Conservation (phyloP, 2,113 vertebrate species). For the Strix uralensis region DNA sequence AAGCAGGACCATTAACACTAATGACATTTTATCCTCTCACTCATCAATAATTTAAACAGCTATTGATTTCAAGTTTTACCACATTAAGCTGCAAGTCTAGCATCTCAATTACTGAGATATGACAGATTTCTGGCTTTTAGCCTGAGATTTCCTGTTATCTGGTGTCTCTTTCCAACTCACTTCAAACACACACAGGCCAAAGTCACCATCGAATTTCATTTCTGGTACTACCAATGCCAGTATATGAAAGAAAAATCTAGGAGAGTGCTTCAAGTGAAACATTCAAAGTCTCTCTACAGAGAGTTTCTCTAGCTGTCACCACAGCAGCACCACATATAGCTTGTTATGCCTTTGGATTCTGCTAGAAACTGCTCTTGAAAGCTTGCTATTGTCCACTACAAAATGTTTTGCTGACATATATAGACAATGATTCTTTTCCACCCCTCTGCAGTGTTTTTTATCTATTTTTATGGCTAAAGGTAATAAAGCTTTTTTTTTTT, state of each 20-base stretch:
- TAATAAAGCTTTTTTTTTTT: background rate
- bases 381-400: background rate
- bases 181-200: background rate
- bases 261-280: background rate
- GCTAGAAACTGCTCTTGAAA: background rate
- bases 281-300: background rate
- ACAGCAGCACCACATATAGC: accelerated
- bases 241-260: background rate
- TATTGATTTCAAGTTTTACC: conserved; percentile 56
- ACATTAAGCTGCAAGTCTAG: conserved; percentile 37
- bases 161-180: background rate
- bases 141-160: background rate
- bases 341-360: background rate
- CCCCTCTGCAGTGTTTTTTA: background rate
- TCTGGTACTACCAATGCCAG: background rate
- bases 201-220: background rate
- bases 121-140: conserved; percentile 24
- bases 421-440: background rate
- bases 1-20: conserved; percentile 49
- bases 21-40: conserved; percentile 57
- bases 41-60: conserved; percentile 65
- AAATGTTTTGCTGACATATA: background rate
- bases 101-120: conserved; percentile 30
- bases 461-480: background rate
- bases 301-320: background rate